phyloP scores from a whole-genome alignment of 2,113 vertebrate species.

The Lamprologus ornatipinnis region DNA sequence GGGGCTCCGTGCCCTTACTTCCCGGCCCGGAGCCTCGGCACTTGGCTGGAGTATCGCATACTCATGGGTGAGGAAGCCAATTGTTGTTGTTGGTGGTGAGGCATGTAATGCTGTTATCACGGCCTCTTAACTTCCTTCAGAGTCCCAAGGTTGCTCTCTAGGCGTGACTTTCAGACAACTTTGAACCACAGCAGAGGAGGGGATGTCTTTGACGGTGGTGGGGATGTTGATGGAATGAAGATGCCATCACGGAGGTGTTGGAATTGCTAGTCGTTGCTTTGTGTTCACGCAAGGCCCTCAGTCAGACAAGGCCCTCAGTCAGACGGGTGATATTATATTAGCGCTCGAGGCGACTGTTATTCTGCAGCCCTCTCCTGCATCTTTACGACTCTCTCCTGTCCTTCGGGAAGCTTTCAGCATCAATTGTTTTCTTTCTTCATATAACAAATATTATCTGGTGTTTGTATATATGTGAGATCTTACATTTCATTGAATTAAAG shows the following conservation, averaged over 20 bases:
- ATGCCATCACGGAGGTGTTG: background rate
- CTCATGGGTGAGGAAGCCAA: background rate
- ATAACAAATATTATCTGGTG: background rate
- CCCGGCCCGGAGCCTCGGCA: background rate
- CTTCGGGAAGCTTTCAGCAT: background rate
- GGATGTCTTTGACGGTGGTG: background rate
- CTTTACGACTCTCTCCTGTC: background rate
- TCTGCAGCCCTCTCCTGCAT: background rate
- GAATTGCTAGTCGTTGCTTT: background rate
- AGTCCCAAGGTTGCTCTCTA: background rate
- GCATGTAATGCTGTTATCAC: slow-evolving; percentile 21
- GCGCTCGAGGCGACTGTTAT: background rate
- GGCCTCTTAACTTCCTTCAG: slow-evolving; percentile 8
- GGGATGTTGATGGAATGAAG: background rate
- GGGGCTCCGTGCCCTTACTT: background rate
- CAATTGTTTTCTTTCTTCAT: background rate
- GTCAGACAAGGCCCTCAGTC: slow-evolving; percentile 12
- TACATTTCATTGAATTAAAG: background rate
- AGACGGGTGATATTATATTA: slow-evolving; percentile 11
- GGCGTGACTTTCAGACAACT: slow-evolving; percentile 54
- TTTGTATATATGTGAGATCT: background rate
- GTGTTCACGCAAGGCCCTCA: background rate
- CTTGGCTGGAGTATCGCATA: background rate
- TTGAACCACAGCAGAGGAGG: background rate
- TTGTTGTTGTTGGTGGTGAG: background rate